These are phyloP conservation scores for Hirudinaria manillensis DNA, from an alignment of 2,888 invertebrate species.

Conservation along the genomic window DNA sequence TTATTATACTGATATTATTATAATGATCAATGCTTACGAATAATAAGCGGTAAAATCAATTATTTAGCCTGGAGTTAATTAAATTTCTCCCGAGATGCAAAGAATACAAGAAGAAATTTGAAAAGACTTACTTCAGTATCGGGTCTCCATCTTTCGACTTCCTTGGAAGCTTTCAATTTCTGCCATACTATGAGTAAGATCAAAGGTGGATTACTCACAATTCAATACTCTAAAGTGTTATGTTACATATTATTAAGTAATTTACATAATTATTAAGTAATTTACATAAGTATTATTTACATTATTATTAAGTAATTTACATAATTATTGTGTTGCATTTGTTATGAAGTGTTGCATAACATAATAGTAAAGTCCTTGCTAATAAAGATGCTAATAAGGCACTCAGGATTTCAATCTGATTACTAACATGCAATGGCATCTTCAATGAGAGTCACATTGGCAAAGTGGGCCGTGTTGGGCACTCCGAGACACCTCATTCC, in stretches of 20 bases:
- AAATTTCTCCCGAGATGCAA: no score
- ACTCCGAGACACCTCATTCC: slow-evolving; percentile 98
- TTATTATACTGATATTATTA: no score
- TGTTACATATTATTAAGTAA: no score
- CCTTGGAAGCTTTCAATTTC: slow-evolving; percentile 89
- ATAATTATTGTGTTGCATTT: neutral
- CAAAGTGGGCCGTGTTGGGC: slow-evolving; percentile 98
- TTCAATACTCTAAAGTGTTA: neutral
- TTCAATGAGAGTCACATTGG: slow-evolving; percentile 96
- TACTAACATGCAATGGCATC: slow-evolving; percentile 83
- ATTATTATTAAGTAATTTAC: no score
- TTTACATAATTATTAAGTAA: no score
- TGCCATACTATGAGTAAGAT: slow-evolving; percentile 75
- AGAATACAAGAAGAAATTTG: neutral
- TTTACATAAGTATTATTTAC: no score
- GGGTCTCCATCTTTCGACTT: slow-evolving; percentile 88
- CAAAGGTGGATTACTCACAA: neutral
- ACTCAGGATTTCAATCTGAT: neutral
- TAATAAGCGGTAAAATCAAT: no score
- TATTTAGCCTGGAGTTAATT: no score
- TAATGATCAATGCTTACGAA: no score
- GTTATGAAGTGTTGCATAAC: neutral
- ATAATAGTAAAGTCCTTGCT: neutral
- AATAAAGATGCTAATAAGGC: no score
- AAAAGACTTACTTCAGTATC: slow-evolving; percentile 60